Evolutionary conservation across 23 tunicate species (phyloP).

Genomic region (Trididemnum miniatum): DNA sequence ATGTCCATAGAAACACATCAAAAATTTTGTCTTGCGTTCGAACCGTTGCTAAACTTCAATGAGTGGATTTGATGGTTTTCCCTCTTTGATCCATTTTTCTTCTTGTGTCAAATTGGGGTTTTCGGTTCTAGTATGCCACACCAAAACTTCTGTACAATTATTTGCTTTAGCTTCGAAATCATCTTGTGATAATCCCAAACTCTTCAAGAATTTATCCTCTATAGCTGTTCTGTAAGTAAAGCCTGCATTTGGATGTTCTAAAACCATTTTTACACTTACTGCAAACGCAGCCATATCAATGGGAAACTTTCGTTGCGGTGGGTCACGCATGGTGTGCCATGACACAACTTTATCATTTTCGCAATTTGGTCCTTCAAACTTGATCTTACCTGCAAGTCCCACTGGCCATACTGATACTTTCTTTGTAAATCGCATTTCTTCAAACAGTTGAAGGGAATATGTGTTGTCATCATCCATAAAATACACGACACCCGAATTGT

Average conservation of each 20-base stretch:
- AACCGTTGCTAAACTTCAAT: conserved; percentile 95
- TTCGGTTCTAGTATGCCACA: conserved; percentile 98
- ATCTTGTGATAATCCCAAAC: conserved; percentile 29
- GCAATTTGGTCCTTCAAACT: conserved; percentile 93
- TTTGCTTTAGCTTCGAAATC: conserved; percentile 77
- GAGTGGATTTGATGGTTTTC: conserved; percentile 75
- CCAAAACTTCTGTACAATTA: conserved; percentile 73
- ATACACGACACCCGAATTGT: conserved; percentile 57
- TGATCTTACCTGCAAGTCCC: conserved; percentile 79
- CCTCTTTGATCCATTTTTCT: conserved; percentile 48
- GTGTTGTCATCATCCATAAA: conserved; percentile 97
- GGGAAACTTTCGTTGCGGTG: conserved; percentile 92
- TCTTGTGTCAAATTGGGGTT: conserved; percentile 90
- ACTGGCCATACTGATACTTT: conserved; percentile 90
- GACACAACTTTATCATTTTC: conserved; percentile 58
- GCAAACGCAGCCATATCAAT: conserved; percentile 99
- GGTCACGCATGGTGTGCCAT: conserved; percentile 95
- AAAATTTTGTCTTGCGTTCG: too few relatives aligned
- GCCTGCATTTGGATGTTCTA: conserved; percentile 58
- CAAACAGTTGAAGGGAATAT: conserved; percentile 68
- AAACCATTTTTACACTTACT: conserved; percentile 56
- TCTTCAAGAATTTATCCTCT: conserved; percentile 78
- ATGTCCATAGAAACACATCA: too few relatives aligned
- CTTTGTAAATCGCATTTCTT: conserved; percentile 79
- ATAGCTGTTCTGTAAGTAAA: conserved; percentile 66